Evolutionary conservation across 2,888 invertebrate genomes (phyloP), one percentile per base, ranked within the genome.

Genomic region (Glomeris marginata): DNA sequence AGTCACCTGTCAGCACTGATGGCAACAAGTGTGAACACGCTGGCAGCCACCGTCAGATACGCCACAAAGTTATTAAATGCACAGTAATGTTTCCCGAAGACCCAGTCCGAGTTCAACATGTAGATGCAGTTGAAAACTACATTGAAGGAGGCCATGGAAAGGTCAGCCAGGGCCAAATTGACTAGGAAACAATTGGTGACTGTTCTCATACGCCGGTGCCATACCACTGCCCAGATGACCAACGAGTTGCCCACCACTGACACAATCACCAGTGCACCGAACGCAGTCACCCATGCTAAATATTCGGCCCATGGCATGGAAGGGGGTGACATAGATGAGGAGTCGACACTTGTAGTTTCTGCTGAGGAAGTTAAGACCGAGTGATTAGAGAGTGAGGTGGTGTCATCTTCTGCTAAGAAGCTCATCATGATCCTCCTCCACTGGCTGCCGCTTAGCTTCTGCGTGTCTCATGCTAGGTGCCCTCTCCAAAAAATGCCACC

Each of bases 151-250:
- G 88, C 84, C 75, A 90, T 84, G 67, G 88, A 75, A 55, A 87
- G 72, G 63, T 91, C 90, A 20, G 90, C 86, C 41, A 84, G 76
- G 51, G 87, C 87, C 49, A 92, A 72, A 66, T 91, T 91, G 55
- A 91, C 79, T 55, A 91, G 74, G 67, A 90, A 90, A 69, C 87
- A 91, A 70, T 91, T 91, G 46, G 91, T 91, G 8, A 90, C 85
- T 0, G 88, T 88, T 54, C 88, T 63, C 67, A 73, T 73, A 44
- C 70, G 62, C 49, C 68, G 66, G 59, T 73, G 71, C 2, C 66
- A 65, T 20, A 72, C 54, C 2, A 92, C 87, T 59, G 92, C 91
- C 92, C 91, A 92, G 59, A 91, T 84, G 45, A 92, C 91, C 54
- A 90, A 84, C 40, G 81, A 75, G 62, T 92, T 92, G 20, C 92